Percentiles rank a stretch among this genome's conserved stretches.
Conservation (phyloP, 2,888 invertebrate genomes). For the Xanthorhoe spadicearia region DNA sequence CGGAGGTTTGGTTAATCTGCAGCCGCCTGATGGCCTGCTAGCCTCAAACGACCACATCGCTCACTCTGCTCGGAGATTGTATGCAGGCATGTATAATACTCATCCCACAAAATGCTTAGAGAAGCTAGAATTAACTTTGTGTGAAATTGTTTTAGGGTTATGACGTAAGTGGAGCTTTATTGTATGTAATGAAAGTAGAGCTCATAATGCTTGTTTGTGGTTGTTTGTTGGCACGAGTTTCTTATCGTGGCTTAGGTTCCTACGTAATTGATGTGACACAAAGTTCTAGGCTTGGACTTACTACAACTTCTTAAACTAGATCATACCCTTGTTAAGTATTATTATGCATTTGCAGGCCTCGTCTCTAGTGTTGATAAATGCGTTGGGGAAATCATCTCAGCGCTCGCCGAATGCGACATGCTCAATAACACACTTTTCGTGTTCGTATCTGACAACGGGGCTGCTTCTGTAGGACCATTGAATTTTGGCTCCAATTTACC, state of each 20-base stretch:
- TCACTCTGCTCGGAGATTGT: conserved; percentile 87
- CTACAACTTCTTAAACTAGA: not conserved
- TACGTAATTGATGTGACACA: conserved; percentile 1
- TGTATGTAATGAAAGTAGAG: conserved; percentile 2
- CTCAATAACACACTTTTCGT: conserved; percentile 91
- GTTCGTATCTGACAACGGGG: conserved; percentile 94
- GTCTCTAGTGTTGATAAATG: conserved; percentile 91
- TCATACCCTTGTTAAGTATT: not conserved
- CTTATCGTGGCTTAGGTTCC: not conserved
- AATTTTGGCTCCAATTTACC: conserved; percentile 91
- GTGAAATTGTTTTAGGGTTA: conserved; percentile 12
- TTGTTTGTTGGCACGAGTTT: conserved; percentile 18
- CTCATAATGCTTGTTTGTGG: conserved; percentile 17
- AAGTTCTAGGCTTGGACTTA: conserved; percentile 10
- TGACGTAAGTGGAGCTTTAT: conserved; percentile 17
- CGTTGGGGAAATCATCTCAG: conserved; percentile 88
- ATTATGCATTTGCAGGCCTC: conserved; percentile 70
- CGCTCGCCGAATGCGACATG: conserved; percentile 86
- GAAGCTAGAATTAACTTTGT: conserved; percentile 20
- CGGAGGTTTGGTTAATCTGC: conserved; percentile 87
- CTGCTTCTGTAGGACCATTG: conserved; percentile 86
- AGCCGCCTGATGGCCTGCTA: conserved; percentile 87
- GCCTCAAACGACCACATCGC: conserved; percentile 87
- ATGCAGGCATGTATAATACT: conserved; percentile 84
- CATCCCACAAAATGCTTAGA: conserved; percentile 11